Evolutionary conservation across 2,888 invertebrate genomes (phyloP), one percentile per base, ranked within the genome.

Genomic region (Aspidiotus destructor): DNA sequence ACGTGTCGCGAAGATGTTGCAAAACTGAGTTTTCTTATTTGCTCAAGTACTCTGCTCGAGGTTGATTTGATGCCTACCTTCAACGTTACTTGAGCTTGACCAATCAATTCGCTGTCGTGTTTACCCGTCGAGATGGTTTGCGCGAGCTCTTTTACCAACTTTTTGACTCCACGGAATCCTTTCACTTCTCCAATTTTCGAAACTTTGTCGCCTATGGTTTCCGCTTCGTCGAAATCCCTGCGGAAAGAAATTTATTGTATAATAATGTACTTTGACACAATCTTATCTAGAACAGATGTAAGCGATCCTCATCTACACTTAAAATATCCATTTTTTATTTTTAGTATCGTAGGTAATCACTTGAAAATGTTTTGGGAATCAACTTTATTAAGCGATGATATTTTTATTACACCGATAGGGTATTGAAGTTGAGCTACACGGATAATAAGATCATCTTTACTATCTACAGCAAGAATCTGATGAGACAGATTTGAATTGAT

Each of bases 61-160:
- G 1, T 5, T 5, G 5, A 28, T 28, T 28, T 28, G 2, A 28
- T 28, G 11, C 77, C 79, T 79, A 92, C 92, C 79, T 88, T 91
- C 7, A 97, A 80, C 13, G 88, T 86, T 75, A 98, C 86, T 76
- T 86, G 86, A 57, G 92, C 86, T 70, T 86, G 87, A 1, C 98
- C 98, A 70, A 98, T 89, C 69, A 98, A 86, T 79, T 99, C 98
- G 76, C 98, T 97, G 73, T 95, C 88, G 78, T 88, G 92, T 81
- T 87, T 93, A 72, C 97, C 89, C 0, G 93, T 93, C 0, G 95
- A 92, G 58, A 96, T 97, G 0, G 97, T 95, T 15, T 96, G 86
- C 0, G 90, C 91, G 70, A 92, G 89, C 79, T 92, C 92, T 76
- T 92, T 92, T 80, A 92, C 86, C 48, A 92, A 78, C 77, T 90